A percentile compares a stretch with the other conserved stretches of the same genome.
Evolutionary conservation across 2,888 invertebrate genomes (phyloP).

Genomic region (Cheilosia grossa): DNA sequence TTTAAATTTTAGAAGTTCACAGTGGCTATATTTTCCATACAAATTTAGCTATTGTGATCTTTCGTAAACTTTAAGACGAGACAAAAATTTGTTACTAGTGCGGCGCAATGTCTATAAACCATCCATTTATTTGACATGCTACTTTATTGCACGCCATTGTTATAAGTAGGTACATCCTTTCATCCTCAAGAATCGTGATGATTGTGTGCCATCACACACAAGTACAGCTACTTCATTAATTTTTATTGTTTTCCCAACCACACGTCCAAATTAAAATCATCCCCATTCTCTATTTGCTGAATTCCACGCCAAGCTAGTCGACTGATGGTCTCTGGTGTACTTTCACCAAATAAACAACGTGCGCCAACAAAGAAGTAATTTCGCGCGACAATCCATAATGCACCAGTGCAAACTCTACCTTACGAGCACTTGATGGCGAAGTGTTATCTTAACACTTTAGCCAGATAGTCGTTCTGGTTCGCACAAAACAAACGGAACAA

Average conservation of each 20-base stretch:
- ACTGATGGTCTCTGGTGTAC: too few relatives aligned
- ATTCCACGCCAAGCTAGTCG: background rate
- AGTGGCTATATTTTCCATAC: too few relatives aligned
- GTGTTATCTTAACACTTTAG: slow-evolving; percentile 38
- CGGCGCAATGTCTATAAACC: too few relatives aligned
- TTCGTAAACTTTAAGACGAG: too few relatives aligned
- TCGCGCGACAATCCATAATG: slow-evolving; percentile 41
- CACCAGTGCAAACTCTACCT: slow-evolving; percentile 24
- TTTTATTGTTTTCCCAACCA: background rate
- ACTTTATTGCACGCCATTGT: background rate
- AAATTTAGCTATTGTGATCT: too few relatives aligned
- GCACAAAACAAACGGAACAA: background rate
- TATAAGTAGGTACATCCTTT: slow-evolving; percentile 6
- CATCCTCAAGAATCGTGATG: background rate
- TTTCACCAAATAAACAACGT: too few relatives aligned
- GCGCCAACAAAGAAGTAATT: slow-evolving; percentile 26
- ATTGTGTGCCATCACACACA: background rate
- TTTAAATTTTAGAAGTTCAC: too few relatives aligned
- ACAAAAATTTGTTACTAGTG: too few relatives aligned
- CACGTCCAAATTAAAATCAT: background rate
- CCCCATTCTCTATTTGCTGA: background rate
- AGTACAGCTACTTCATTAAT: background rate
- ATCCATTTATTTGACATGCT: too few relatives aligned
- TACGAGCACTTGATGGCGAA: background rate
- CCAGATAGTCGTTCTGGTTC: background rate